A percentile compares a stretch with the other conserved stretches of the same genome.
These are phyloP conservation scores for Sitta carolinensis DNA, from an alignment of 2,797 vertebrate genomes.

Conservation along the genomic window DNA sequence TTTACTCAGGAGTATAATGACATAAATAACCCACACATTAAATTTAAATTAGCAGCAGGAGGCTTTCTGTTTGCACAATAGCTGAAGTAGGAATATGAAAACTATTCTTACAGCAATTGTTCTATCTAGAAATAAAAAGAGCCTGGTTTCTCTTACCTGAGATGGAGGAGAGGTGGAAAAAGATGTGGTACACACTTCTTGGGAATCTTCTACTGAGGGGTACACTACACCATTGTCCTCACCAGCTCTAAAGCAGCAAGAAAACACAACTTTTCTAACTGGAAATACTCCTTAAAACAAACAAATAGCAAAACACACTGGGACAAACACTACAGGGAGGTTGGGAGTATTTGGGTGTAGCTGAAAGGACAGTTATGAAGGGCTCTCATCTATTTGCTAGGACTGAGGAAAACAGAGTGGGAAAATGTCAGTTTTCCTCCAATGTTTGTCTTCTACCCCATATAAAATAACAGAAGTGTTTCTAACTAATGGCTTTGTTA, in stretches of 20 bases:
- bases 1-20: background rate
- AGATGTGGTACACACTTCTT: constrained; percentile 96
- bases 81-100: background rate
- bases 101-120: background rate
- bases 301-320: background rate
- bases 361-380: constrained; percentile 41
- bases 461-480: background rate
- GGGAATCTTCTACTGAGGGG: constrained; percentile 92
- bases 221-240: constrained; percentile 85
- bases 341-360: constrained; percentile 25
- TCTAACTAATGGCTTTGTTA: background rate
- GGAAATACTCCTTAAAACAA: background rate
- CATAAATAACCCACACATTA: background rate
- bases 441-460: background rate
- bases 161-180: constrained; percentile 98
- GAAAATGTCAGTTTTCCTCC: background rate
- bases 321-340: constrained; percentile 13
- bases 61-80: background rate
- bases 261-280: constrained; percentile 14
- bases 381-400: background rate
- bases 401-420: background rate
- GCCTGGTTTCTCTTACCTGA: constrained; percentile 80
- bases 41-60: background rate
- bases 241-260: constrained; percentile 77
- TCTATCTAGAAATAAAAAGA: background rate